Conservation (phyloP, 2,888 invertebrate genomes). For the Parasteatoda lunata region DNA sequence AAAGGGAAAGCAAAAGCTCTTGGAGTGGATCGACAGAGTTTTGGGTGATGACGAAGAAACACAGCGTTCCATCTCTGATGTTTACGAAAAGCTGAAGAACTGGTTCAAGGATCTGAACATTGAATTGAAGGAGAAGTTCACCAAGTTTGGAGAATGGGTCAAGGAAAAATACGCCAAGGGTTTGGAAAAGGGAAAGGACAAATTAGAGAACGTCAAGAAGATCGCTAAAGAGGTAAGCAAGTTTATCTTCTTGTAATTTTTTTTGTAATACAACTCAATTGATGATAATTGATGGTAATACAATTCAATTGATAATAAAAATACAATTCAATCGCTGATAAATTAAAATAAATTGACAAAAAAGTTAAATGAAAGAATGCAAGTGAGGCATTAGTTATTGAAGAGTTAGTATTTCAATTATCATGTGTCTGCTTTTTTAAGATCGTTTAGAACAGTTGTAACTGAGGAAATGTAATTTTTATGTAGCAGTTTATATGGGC, state of each 20-base stretch:
- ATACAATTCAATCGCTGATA: not conserved
- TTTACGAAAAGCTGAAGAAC: constrained; percentile 51
- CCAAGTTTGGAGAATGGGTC: constrained; percentile 45
- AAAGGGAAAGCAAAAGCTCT: constrained; percentile 33
- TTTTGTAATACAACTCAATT: not conserved
- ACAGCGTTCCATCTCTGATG: constrained; percentile 29
- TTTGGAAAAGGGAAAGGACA: constrained; percentile 41
- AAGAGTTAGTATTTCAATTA: too few relatives aligned
- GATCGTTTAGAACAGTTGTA: too few relatives aligned
- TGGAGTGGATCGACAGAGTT: constrained; percentile 52
- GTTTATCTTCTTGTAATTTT: not conserved
- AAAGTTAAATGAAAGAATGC: too few relatives aligned
- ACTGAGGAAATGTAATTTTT: too few relatives aligned
- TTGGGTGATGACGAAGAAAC: not conserved
- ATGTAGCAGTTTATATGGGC: too few relatives aligned
- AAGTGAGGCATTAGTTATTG: too few relatives aligned
- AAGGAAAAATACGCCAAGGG: constrained; percentile 27
- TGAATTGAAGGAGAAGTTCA: constrained; percentile 50
- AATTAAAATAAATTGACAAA: too few relatives aligned
- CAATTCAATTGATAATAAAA: not conserved
- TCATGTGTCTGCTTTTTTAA: too few relatives aligned
- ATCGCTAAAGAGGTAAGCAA: constrained; percentile 47
- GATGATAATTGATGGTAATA: not conserved
- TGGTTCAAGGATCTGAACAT: constrained; percentile 38
- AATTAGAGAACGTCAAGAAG: constrained; percentile 39